Evolutionary conservation across 23 tunicate genomes (phyloP), one percentile per base, ranked within the genome.

Genomic region (Ciona savignyi): DNA sequence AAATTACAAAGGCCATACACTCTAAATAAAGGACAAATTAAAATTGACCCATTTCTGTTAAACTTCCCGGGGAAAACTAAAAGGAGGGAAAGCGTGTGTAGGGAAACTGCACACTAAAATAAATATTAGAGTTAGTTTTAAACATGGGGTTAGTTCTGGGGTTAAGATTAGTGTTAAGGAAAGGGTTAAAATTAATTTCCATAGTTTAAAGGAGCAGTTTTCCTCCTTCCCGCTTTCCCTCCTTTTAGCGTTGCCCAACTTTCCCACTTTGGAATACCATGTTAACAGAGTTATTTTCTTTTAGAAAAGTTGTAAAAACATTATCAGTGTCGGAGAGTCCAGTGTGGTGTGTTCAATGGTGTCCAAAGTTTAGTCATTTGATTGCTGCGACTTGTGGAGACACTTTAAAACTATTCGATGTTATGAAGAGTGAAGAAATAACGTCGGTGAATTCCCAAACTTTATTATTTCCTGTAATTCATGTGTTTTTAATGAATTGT

Each of bases 261-360:
- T 49, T 15, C 20, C 20, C 61, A 15, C 19, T 49, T 49, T 49
- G 15, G 68, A 23, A 25, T 63, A 23, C 15, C 27, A 19, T 21
- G 15, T 27, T 20, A 25, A 66, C 21, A 49, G 23, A 25, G 11
- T 62, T 62, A 9, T 62, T 4, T 1, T 34, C 31, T 75, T 28
- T 32, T 27, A 82, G 87, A 67, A 82, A 82, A 82, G 80, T 75
- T 23, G 60, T 62, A 49, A 75, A 75, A 68, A 51, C 31, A 1
- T 22, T 21, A 3, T 1, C 25, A 32, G 68, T 60, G 21, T 82
- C 87, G 67, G 34, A 68, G 0, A 66, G 67, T 0, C 86, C 88
- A 27, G 34, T 83, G 23, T 90, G 97, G 97, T 77, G 69, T 34
- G 27, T 83, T 6, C 68, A 67, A 70, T 90, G 97, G 97, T 90